Evolutionary conservation across 1,140 invertebrate genomes (phyloP), one percentile per base, ranked within the genome.

Genomic region (Platorchestia sp.): DNA sequence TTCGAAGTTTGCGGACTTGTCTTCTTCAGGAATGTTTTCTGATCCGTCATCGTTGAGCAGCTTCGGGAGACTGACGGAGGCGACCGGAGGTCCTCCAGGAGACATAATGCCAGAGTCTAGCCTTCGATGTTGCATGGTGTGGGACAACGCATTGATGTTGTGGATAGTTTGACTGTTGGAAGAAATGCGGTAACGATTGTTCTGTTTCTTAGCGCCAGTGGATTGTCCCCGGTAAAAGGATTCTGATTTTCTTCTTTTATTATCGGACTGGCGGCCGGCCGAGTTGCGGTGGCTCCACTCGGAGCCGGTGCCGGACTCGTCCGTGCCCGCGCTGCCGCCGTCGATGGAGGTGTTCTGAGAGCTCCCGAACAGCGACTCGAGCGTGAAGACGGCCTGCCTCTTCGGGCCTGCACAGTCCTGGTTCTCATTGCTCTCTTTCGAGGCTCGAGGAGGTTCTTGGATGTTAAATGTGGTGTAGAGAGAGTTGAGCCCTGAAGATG

Each of bases 341-440:
- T 93, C 91, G 6, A 93, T 42, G 41, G 91, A 93, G 19, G 91
- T 93, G 36, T 93, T 93, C 47, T 93, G 91, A 44, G 91, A 93
- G 45, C 91, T 93, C 44, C 91, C 91, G 45, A 93, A 93, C 36
- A 93, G 45, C 22, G 91, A 93, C 45, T 93, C 91, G 91, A 93
- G 91, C 36, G 91, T 93, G 40, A 93, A 93, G 10, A 93, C 91
- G n/a, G 91, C 91, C n/a, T 93, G 91, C 6, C 36, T 45, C 40
- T 44, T 93, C 91, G 91, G 10, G n/a, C 43, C 40, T 42, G 87
- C 41, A 3, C 7, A 45, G 10, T 45, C 91, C 41, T 3, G 0
- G 36, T 44, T 93, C 7, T 45, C 91, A 89, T 89, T 89, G 91
- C 40, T 45, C 14, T 93, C 91, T 40, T 45, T 93, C 40, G 43